A percentile compares a stretch with the other conserved stretches of the same genome.
Evolutionary conservation across 2,797 vertebrate genomes (phyloP).

Genomic region (Pseudochirops corinnae): DNA sequence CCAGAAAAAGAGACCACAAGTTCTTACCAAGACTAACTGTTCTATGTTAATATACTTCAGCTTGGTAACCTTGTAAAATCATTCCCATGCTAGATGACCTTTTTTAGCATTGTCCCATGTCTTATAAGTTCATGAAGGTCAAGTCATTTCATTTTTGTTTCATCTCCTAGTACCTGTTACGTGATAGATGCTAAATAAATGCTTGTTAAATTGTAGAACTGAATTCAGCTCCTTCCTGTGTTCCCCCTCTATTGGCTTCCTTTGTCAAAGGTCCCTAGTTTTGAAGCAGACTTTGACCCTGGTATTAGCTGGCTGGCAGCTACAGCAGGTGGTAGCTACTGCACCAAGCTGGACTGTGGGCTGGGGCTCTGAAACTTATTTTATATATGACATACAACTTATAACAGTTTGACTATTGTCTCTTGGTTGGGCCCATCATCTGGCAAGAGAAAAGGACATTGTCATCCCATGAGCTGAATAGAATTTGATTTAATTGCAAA

Average conservation of each 20-base stretch:
- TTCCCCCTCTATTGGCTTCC: not conserved
- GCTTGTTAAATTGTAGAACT: not conserved
- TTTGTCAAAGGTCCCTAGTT: not conserved
- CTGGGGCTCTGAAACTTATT: not conserved
- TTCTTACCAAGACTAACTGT: not conserved
- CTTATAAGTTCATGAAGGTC: not conserved
- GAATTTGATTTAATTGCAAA: conserved; percentile 27
- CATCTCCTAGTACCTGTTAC: not conserved
- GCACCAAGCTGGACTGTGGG: not conserved
- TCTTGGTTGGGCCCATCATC: not conserved
- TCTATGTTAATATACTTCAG: not conserved
- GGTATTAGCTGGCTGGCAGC: not conserved
- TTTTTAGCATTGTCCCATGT: not conserved
- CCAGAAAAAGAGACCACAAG: not conserved
- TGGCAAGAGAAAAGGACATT: not conserved
- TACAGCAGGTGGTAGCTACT: not conserved
- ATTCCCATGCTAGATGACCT: too few species aligned
- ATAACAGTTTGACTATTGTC: conserved; percentile 55
- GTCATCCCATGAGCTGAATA: not conserved
- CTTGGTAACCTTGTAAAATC: not conserved
- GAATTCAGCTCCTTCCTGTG: not conserved
- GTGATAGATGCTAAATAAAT: not conserved
- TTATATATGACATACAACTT: conserved; percentile 21
- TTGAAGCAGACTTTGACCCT: not conserved
- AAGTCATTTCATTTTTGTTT: not conserved